phyloP scores from a whole-genome alignment of 2,113 vertebrate genomes.

The Lepus europaeus region DNA sequence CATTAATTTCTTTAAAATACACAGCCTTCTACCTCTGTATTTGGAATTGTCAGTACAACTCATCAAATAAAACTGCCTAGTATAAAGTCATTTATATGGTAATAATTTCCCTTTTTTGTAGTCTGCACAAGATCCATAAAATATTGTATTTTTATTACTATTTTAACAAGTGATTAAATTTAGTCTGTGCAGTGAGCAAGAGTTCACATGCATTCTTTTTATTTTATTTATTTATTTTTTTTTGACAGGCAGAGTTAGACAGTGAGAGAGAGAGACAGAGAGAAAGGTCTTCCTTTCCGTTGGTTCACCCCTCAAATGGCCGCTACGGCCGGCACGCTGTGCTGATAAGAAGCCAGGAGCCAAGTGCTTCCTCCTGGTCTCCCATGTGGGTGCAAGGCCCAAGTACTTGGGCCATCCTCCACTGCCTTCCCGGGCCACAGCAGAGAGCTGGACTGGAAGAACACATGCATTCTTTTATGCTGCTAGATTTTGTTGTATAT shows the following conservation, averaged over 20 bases:
- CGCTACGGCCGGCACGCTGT: too few relatives aligned
- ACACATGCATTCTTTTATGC: constrained; percentile 92
- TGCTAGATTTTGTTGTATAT: constrained; percentile 98
- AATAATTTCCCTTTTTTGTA: constrained; percentile 94
- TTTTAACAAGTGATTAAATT: constrained; percentile 96
- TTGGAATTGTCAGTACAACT: constrained; percentile 90
- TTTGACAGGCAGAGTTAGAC: too few relatives aligned
- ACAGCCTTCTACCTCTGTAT: constrained; percentile 91
- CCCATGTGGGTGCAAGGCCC: too few relatives aligned
- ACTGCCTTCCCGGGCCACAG: too few relatives aligned
- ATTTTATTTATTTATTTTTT: too few relatives aligned
- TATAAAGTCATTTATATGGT: constrained; percentile 92
- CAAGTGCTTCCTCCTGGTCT: too few relatives aligned
- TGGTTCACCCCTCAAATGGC: too few relatives aligned
- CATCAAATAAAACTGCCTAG: constrained; percentile 92
- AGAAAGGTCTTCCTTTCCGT: too few relatives aligned
- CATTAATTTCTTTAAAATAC: constrained; percentile 91
- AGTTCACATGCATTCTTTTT: constrained; percentile 89
- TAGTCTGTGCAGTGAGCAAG: constrained; percentile 92
- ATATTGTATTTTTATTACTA: constrained; percentile 99
- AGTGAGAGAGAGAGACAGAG: too few relatives aligned
- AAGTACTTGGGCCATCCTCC: too few relatives aligned
- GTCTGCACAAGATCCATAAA: constrained; percentile 96
- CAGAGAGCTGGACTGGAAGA: too few relatives aligned
- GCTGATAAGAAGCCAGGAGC: too few relatives aligned